Evolutionary conservation across 2,113 vertebrate genomes (phyloP).

Genomic region (Callospermophilus lateralis): DNA sequence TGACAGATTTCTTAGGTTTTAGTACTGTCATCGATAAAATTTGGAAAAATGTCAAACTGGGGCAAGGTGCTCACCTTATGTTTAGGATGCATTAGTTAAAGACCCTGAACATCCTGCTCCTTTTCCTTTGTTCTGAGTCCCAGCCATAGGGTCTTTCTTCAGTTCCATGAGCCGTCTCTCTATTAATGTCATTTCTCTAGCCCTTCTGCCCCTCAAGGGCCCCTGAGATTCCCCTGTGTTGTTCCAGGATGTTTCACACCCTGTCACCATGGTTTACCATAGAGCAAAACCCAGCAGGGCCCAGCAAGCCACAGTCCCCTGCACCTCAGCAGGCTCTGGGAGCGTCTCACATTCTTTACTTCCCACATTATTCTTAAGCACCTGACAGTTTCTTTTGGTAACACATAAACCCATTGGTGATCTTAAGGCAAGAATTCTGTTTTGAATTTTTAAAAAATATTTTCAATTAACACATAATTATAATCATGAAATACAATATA

Average conservation of each 20-base stretch:
- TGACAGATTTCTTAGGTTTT: background rate
- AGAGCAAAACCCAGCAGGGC: background rate
- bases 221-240: background rate
- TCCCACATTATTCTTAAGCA: background rate
- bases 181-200: background rate
- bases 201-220: background rate
- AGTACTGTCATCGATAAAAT: background rate
- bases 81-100: background rate
- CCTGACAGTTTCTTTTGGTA: background rate
- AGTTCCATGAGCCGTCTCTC: background rate
- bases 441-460: background rate
- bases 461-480: background rate
- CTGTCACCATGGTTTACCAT: background rate
- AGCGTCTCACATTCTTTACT: background rate
- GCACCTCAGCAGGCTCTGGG: background rate
- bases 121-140: background rate
- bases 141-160: background rate
- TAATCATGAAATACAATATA: background rate
- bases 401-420: background rate
- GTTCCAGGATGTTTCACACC: background rate
- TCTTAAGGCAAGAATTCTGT: background rate
- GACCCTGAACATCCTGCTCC: accelerated
- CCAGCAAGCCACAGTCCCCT: background rate
- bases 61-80: background rate
- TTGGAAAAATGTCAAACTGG: background rate